phyloP scores from a whole-genome alignment of 2,113 vertebrate species.

The Epinephelus lanceolatus region DNA sequence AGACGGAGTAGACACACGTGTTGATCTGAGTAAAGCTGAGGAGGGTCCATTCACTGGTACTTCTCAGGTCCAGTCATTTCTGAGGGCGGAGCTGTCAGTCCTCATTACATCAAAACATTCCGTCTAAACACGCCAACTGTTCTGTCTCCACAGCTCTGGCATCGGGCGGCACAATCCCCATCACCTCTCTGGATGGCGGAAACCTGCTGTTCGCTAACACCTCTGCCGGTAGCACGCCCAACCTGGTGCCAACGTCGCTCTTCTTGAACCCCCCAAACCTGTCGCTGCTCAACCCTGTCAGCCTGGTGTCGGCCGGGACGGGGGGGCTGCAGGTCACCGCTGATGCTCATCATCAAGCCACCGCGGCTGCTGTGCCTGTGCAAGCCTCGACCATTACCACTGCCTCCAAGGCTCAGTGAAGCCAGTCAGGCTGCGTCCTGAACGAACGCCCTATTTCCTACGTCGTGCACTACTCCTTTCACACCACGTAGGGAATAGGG shows the following conservation, averaged over 20 bases:
- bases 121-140: background rate
- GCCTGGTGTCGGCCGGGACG: slow-evolving; percentile 93
- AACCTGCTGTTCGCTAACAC: slow-evolving; percentile 95
- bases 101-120: too few relatives aligned
- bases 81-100: too few relatives aligned
- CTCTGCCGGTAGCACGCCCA: slow-evolving; percentile 90
- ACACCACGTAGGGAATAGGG: slow-evolving; percentile 57
- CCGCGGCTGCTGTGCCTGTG: slow-evolving; percentile 87
- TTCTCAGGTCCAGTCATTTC: too few relatives aligned
- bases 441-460: slow-evolving; percentile 45
- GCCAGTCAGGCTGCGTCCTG: slow-evolving; percentile 54
- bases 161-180: slow-evolving; percentile 94
- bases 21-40: too few relatives aligned
- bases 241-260: slow-evolving; percentile 96
- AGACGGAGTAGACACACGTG: too few relatives aligned
- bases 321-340: slow-evolving; percentile 92
- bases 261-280: slow-evolving; percentile 96
- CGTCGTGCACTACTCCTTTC: slow-evolving; percentile 67
- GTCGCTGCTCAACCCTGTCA: slow-evolving; percentile 98
- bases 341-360: slow-evolving; percentile 91
- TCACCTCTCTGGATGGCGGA: slow-evolving; percentile 95
- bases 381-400: slow-evolving; percentile 94
- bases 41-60: too few relatives aligned
- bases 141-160: slow-evolving; percentile 89
- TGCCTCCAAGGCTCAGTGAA: slow-evolving; percentile 99